Evolutionary conservation across 2,888 invertebrate genomes (phyloP).

Genomic region (Ectemnius continuus): DNA sequence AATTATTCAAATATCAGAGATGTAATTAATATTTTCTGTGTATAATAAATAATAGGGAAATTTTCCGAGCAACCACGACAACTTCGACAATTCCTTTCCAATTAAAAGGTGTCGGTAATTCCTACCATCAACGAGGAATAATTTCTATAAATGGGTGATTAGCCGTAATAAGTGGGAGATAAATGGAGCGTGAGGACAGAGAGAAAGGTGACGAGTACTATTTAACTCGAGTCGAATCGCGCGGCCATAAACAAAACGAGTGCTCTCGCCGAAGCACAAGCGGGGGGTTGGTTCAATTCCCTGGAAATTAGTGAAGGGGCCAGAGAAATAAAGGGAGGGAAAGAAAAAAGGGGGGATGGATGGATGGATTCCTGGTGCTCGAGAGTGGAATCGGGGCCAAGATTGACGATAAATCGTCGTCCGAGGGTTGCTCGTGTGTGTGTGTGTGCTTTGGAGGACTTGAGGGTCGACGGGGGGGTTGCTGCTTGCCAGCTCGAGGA

Average conservation of each 20-base stretch:
- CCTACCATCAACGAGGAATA: no score
- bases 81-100: no score
- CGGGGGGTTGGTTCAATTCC: not conserved
- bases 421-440: not conserved
- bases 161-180: not conserved
- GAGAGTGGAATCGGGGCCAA: not conserved
- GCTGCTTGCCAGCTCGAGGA: not conserved
- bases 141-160: no score
- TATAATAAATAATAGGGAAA: no score
- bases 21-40: no score
- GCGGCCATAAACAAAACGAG: not conserved
- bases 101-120: no score
- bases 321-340: not conserved
- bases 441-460: not conserved
- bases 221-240: not conserved
- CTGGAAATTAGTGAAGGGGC: not conserved
- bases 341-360: no score
- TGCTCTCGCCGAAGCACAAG: not conserved
- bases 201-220: not conserved
- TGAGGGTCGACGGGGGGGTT: no score
- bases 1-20: no score
- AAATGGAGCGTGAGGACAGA: not conserved
- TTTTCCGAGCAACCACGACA: no score
- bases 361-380: no score
- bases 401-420: slow-evolving; percentile 2